A percentile compares a stretch with the other conserved stretches of the same genome.
Evolutionary conservation across 2,113 vertebrate species (phyloP).

Genomic region (Brienomyrus longianalis): DNA sequence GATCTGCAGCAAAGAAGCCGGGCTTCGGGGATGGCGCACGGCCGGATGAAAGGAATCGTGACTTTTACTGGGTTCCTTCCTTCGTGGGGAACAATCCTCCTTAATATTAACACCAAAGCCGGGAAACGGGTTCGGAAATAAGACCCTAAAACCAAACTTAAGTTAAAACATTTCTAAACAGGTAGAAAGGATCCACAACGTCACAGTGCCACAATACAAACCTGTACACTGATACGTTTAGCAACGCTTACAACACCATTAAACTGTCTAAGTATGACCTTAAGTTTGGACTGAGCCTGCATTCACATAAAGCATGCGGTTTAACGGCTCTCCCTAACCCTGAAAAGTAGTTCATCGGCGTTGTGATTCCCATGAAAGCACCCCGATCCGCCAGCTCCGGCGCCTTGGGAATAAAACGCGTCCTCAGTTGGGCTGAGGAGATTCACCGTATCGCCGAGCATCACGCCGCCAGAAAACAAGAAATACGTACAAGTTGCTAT

Average conservation of each 20-base stretch:
- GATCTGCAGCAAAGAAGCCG: constrained; percentile 55
- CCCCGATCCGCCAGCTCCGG: background rate
- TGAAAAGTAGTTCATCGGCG: background rate
- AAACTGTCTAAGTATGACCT: background rate
- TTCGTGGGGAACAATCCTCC: background rate
- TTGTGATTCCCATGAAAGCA: background rate
- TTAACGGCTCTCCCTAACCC: background rate
- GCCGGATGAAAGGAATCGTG: constrained; percentile 56
- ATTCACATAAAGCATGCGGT: background rate
- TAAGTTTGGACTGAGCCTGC: background rate
- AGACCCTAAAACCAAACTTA: background rate
- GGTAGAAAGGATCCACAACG: background rate
- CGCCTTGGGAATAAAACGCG: background rate
- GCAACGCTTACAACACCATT: background rate
- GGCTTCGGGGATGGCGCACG: constrained; percentile 32
- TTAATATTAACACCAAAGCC: background rate
- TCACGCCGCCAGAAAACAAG: constrained; percentile 40
- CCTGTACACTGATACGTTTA: background rate
- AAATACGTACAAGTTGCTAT: constrained; percentile 39
- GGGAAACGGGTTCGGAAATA: background rate
- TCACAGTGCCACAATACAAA: background rate
- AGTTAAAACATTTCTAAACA: background rate
- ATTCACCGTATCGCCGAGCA: background rate
- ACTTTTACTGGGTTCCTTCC: background rate
- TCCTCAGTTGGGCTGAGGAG: background rate